Evolutionary conservation across 2,113 vertebrate species (phyloP), one percentile per base, ranked within the genome.

Genomic region (Mesocricetus auratus): DNA sequence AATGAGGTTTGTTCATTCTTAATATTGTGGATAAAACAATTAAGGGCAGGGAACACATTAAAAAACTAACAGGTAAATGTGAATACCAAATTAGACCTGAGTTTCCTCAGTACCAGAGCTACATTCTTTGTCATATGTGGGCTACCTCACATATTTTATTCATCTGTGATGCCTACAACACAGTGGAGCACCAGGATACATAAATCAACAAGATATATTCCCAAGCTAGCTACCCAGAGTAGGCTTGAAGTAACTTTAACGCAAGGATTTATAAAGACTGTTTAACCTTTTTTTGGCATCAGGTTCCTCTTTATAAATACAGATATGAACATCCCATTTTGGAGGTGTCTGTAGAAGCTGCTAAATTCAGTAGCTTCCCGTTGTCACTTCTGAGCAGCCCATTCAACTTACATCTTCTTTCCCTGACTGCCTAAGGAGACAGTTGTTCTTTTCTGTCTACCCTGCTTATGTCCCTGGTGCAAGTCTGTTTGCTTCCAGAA

Each of bases 181-280:
- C 13, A 85, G 60, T 26, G 39, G 50, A 89, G n/a, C 33, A 73
- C 62, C 26, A 9, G 77, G 86, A 62, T 78, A 58, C 71, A 60
- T 81, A 90, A 83, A 88, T 92, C 90, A 81, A 4, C 85, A 82
- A 93, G 45, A 88, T 39, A 31, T 68, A 89, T 89, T 93, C 66
- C 69, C 83, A 97, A 92, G 22, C 62, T 94, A 91, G 71, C 60
- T 83, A 42, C 60, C 69, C 86, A 90, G 88, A 87, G 42, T 50
- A n/a, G 39, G 82, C 74, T 88, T 74, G 69, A 77, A 93, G 85
- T 45, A 90, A 89, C 50, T 91, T 93, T 93, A 78, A 85, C 81
- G 56, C 62, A 89, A 96, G 45, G 68, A 89, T 96, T 96, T 94
- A 94, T 82, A 82, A 96, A 86, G 81, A 86, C 68, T 75, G n/a